These are phyloP conservation scores for Coenonympha arcania DNA, from an alignment of 2,888 invertebrate genomes.

Conservation along the genomic window DNA sequence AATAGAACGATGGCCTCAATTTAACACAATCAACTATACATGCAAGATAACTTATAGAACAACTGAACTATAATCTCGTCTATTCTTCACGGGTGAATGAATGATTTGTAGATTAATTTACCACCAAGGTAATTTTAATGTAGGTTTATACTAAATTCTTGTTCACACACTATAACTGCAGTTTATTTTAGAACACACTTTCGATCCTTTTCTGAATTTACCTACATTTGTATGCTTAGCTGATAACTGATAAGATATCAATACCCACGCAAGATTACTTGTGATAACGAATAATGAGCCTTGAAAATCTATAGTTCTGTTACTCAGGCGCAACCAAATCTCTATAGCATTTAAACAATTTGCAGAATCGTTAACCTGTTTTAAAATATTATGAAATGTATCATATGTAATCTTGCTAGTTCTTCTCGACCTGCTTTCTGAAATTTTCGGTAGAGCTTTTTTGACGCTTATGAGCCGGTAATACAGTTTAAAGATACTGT, in stretches of 20 bases:
- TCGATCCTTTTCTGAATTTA: background rate
- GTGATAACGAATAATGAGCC: slow-evolving; percentile 18
- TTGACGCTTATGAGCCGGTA: too few relatives aligned
- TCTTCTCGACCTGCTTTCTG: too few relatives aligned
- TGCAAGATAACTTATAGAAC: background rate
- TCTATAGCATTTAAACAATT: background rate
- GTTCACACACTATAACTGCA: background rate
- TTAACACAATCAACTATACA: background rate
- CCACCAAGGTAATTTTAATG: too few relatives aligned
- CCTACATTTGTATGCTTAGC: background rate
- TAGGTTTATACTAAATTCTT: too few relatives aligned
- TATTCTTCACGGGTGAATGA: background rate
- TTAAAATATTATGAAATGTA: too few relatives aligned
- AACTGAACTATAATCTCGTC: slow-evolving; percentile 1
- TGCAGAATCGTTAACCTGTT: too few relatives aligned
- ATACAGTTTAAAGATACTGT: too few relatives aligned
- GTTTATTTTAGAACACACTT: background rate
- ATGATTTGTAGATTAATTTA: background rate
- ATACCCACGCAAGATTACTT: slow-evolving; percentile 18
- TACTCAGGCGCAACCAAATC: background rate
- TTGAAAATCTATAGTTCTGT: slow-evolving; percentile 4
- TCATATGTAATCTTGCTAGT: too few relatives aligned
- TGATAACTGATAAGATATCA: slow-evolving; percentile 22
- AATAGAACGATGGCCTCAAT: background rate
- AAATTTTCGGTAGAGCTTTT: too few relatives aligned